Evolutionary conservation across 2,888 invertebrate species (phyloP), one percentile per base, ranked within the genome.

Genomic region (Colletes collaris): DNA sequence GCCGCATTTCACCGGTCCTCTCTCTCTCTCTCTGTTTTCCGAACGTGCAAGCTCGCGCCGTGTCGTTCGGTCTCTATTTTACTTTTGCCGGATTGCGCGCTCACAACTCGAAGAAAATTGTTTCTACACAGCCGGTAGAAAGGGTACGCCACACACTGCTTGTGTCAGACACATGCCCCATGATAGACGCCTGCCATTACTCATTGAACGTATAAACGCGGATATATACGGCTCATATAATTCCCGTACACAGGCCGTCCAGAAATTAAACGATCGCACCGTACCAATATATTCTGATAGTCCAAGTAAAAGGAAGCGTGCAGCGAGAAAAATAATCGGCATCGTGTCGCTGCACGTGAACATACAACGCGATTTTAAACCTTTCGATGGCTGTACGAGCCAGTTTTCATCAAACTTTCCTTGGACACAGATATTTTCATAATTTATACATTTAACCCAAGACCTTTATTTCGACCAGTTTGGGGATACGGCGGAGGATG

Each of bases 101-200:
- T 70, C 77, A 27, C 71, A 50, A 56, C 60, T 75, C 76, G 76
- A 85, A 85, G 90, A 90, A 90, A 89, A 89, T 89, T 90, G 90
- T 89, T 89, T 88, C 83, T 76, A 74, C 79, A 63, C 78, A 64
- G 72, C 58, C 74, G 76, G 76, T 76, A 82, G 85, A 77, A 77
- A 65, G 76, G 70, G 72, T 62, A 74, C 68, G 62, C 82, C 35
- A 59, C 63, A 74, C 73, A 77, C 74, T 72, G 75, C 71, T 60
- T 79, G 83, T 81, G 90, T 89, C 89, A 87, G 80, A 72, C 83
- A 81, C 90, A 89, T 79, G 76, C 86, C 77, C 65, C 66, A 88
- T 89, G 89, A 90, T 86, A 82, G 89, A 90, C 88, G 85, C 83
- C 79, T 86, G 86, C 88, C 87, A 86, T 89, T 90, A 89, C 79